A percentile compares a stretch with the other conserved stretches of the same genome.
Evolutionary conservation across 2,113 vertebrate species (phyloP).

Genomic region (Silurus glanis): DNA sequence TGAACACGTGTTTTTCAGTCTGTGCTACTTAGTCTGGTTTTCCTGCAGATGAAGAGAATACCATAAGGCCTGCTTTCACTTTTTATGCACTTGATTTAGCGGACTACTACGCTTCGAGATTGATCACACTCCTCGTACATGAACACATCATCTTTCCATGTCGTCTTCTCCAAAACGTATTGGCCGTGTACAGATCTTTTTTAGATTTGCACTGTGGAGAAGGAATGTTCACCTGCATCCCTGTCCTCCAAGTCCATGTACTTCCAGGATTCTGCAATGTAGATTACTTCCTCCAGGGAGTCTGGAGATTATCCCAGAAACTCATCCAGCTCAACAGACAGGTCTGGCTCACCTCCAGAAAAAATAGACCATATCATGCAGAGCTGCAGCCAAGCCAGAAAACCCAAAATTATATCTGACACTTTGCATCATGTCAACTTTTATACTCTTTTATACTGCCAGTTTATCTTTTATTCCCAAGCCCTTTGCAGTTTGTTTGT

Average conservation of each 20-base stretch:
- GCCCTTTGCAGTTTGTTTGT: background rate
- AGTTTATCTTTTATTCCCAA: background rate
- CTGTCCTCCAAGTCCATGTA: constrained; percentile 45
- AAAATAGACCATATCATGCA: constrained; percentile 64
- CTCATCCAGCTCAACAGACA: constrained; percentile 65
- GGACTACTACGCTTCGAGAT: background rate
- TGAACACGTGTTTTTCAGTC: constrained; percentile 17
- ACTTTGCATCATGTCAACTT: constrained; percentile 64
- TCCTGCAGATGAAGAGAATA: background rate
- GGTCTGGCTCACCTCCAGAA: constrained; percentile 67
- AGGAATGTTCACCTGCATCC: constrained; percentile 46
- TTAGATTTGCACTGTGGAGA: constrained; percentile 34
- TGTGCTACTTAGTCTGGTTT: background rate
- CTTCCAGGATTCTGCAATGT: constrained; percentile 55
- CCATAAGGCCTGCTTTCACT: constrained; percentile 3
- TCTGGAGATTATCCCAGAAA: constrained; percentile 68
- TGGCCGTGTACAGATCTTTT: constrained; percentile 25
- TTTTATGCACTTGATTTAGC: constrained; percentile 9
- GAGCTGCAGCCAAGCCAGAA: constrained; percentile 56
- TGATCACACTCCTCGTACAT: background rate
- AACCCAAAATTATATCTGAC: constrained; percentile 67
- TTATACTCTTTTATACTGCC: constrained; percentile 40
- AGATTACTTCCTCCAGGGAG: constrained; percentile 62
- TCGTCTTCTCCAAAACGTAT: constrained; percentile 29
- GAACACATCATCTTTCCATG: constrained; percentile 41